These are phyloP conservation scores for Pycnomerus fuliginosus DNA, from an alignment of 2,888 invertebrate species.

Conservation along the genomic window DNA sequence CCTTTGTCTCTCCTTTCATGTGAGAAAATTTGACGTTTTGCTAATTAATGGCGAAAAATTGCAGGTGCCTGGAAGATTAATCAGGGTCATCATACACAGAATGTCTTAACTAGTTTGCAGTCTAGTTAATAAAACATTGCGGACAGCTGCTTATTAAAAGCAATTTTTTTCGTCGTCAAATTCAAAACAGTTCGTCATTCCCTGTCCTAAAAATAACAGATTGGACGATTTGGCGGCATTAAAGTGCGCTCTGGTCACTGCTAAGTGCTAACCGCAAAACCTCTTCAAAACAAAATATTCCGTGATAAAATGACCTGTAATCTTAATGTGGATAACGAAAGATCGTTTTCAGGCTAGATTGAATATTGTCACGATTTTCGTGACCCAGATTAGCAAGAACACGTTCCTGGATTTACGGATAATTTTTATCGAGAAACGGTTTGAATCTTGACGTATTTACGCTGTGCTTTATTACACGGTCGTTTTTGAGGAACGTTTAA, in stretches of 20 bases:
- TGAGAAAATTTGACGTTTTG: constrained; percentile 18
- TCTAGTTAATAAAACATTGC: constrained; percentile 30
- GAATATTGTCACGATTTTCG: constrained; percentile 42
- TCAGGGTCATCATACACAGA: constrained; percentile 29
- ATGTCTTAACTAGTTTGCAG: constrained; percentile 19
- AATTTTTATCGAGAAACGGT: too few species aligned
- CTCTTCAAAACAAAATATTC: too few species aligned
- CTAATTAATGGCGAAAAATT: constrained; percentile 36
- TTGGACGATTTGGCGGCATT: too few species aligned
- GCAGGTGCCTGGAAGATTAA: constrained; percentile 35
- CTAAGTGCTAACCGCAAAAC: too few species aligned
- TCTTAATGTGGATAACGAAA: constrained; percentile 29
- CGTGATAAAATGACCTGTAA: constrained; percentile 33
- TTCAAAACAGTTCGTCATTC: too few species aligned
- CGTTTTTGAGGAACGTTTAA: background rate
- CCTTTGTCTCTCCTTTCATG: constrained; percentile 2
- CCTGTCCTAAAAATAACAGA: too few species aligned
- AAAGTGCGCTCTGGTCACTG: too few species aligned
- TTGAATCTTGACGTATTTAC: background rate
- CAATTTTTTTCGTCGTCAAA: too few species aligned
- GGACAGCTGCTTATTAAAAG: constrained; percentile 35
- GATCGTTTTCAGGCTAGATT: constrained; percentile 39
- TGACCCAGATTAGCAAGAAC: constrained; percentile 38
- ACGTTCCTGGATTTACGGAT: constrained; percentile 27
- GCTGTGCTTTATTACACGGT: too few species aligned